Evolutionary conservation across 2,797 vertebrate species (phyloP).

Genomic region (Takifugu rubripes): DNA sequence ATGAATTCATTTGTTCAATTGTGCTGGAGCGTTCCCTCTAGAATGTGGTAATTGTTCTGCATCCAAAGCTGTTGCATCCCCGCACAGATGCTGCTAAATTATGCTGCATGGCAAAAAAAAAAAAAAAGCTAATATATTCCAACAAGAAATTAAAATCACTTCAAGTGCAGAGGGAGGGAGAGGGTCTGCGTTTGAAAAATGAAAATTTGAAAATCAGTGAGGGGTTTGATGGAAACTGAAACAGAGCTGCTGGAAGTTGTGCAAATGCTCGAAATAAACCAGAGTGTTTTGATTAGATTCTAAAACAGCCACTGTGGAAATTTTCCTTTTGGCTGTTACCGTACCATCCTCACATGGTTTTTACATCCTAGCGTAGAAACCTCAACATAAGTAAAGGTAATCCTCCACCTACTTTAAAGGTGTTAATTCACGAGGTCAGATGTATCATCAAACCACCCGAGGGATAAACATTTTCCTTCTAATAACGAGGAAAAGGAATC

Average conservation of each 20-base stretch:
- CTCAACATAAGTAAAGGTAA: too few relatives aligned
- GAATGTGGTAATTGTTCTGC: conserved; percentile 56
- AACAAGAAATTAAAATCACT: conserved; percentile 14
- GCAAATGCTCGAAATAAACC: too few relatives aligned
- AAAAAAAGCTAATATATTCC: conserved; percentile 25
- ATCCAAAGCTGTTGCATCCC: conserved; percentile 30
- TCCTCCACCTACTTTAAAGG: too few relatives aligned
- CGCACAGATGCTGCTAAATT: conserved; percentile 44
- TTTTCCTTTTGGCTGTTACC: too few relatives aligned
- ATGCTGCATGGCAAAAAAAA: conserved; percentile 16
- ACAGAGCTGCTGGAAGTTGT: neutral
- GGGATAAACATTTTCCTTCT: too few relatives aligned
- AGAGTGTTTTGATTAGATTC: too few relatives aligned
- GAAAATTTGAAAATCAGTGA: neutral
- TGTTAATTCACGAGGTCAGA: too few relatives aligned
- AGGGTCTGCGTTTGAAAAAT: neutral
- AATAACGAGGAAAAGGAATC: too few relatives aligned
- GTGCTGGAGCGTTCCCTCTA: conserved; percentile 28
- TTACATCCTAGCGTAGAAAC: too few relatives aligned
- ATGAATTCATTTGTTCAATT: conserved; percentile 57
- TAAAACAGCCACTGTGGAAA: too few relatives aligned
- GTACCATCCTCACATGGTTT: too few relatives aligned
- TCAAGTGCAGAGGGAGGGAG: conserved; percentile 2
- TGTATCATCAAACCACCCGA: too few relatives aligned
- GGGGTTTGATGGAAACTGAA: neutral